Evolutionary conservation across 2,888 invertebrate genomes (phyloP), one percentile per base, ranked within the genome.

Genomic region (Epistrophe eligans): DNA sequence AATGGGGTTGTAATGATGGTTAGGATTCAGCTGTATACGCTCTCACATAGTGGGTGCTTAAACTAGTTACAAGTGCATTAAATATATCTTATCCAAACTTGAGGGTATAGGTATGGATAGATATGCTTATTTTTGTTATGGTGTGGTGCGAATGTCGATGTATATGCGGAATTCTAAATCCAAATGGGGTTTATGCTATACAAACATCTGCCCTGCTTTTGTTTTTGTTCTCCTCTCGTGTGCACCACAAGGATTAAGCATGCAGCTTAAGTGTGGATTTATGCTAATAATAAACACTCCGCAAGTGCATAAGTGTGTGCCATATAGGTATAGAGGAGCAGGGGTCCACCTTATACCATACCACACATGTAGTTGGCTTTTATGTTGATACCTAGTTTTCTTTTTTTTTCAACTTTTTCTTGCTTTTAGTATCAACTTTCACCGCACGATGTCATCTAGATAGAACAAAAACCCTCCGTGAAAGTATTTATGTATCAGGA

Each of bases 251-350:
- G 83, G 79, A 88, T 88, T 88, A 88, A 84, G 84, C 84, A 77
- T 88, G 88, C 84, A 88, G 88, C 88, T 88, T 85, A 85, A 82
- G 82, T 85, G 79, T 84, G 88, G 88, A 88, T 88, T 88, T 88
- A 88, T 88, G 88, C 88, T 77, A 88, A 88, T 88, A 88, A 85
- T 88, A 88, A 88, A 88, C 88, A 88, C 88, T 85, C 85, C 77
- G 84, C 88, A 88, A 88, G 83, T 80, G 88, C 79, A 88, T 80
- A 84, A 76, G 80, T 80, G 73, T 83, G 83, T 79, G 79, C 76
- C n/a, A 35, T 82, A 76, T 82, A 76, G 74, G 71, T 79, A 79
- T 45, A 67, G 72, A 32, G 10, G 72, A 32, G 10, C 32, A n/a
- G 32, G 35, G 35, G 57, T 4, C 11, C 40, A 62, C 60, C 60